Conservation (phyloP, 2,888 invertebrate species). For the Sicus ferrugineus region DNA sequence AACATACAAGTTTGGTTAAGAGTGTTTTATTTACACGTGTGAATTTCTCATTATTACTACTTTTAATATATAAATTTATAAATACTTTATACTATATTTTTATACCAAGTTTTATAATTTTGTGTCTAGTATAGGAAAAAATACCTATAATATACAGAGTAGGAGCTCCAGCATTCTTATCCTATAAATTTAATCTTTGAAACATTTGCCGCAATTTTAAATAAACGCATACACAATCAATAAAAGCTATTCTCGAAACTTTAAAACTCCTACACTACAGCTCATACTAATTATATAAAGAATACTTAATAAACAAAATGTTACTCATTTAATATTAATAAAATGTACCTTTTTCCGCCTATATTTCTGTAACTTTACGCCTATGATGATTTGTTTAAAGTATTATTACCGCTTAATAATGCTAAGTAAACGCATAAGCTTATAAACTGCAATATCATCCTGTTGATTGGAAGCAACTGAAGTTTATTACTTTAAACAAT, state of each 20-base stretch:
- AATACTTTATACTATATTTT: slow-evolving; percentile 30
- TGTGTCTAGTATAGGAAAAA: slow-evolving; percentile 26
- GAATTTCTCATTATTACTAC: slow-evolving; percentile 30
- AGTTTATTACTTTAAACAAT: slow-evolving; percentile 2
- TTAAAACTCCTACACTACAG: neutral
- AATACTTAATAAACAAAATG: slow-evolving; percentile 13
- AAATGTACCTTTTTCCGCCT: slow-evolving; percentile 13
- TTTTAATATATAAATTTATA: slow-evolving; percentile 28
- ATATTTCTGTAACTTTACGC: slow-evolving; percentile 16
- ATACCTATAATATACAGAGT: slow-evolving; percentile 16
- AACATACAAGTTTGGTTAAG: slow-evolving; percentile 2
- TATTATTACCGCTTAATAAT: slow-evolving; percentile 30
- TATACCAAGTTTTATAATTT: slow-evolving; percentile 34
- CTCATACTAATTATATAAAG: slow-evolving; percentile 11
- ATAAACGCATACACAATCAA: slow-evolving; percentile 9
- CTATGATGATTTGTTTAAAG: slow-evolving; percentile 27
- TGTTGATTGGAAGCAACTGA: neutral
- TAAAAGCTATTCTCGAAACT: neutral
- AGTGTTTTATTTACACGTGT: slow-evolving; percentile 24
- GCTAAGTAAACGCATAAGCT: slow-evolving; percentile 22
- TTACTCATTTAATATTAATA: slow-evolving; percentile 7
- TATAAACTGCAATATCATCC: neutral
- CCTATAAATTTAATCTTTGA: slow-evolving; percentile 11
- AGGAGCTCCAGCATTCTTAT: neutral
- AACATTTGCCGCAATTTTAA: slow-evolving; percentile 9